Percentiles rank a stretch among this genome's conserved stretches.
These are phyloP conservation scores for Ammodytes dubius DNA, from an alignment of 2,113 vertebrate species.

Conservation along the genomic window DNA sequence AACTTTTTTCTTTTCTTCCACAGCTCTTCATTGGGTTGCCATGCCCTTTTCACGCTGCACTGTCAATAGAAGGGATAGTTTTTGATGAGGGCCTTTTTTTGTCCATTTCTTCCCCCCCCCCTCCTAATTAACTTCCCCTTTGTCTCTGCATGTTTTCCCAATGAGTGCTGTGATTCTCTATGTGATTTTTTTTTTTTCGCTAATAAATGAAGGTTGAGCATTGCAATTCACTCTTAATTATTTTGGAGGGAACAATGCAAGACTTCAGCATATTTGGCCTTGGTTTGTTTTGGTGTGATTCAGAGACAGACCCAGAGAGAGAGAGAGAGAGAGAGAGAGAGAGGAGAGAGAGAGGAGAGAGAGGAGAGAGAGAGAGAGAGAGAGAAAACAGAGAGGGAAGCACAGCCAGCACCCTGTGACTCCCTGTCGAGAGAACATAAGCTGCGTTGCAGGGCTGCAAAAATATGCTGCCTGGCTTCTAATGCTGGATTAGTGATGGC, in stretches of 20 bases:
- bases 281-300: constrained; percentile 73
- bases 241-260: constrained; percentile 77
- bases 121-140: constrained; percentile 82
- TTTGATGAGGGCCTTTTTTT: constrained; percentile 67
- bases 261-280: constrained; percentile 78
- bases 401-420: constrained; percentile 76
- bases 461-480: constrained; percentile 75
- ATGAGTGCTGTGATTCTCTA: constrained; percentile 70
- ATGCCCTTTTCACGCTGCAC: constrained; percentile 75
- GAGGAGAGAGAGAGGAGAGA: constrained; percentile 3
- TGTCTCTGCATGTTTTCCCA: constrained; percentile 77
- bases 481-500: constrained; percentile 81
- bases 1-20: not conserved
- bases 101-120: constrained; percentile 42
- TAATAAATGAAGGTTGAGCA: constrained; percentile 77
- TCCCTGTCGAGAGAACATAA: constrained; percentile 85
- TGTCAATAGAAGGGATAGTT: constrained; percentile 66
- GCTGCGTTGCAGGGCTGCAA: constrained; percentile 79
- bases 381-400: constrained; percentile 50
- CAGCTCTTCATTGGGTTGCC: constrained; percentile 57
- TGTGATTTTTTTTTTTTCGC: constrained; percentile 71
- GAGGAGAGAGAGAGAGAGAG: constrained; percentile 10
- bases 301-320: constrained; percentile 64
- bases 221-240: constrained; percentile 79
- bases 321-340: constrained; percentile 26